Percentiles rank a stretch among this genome's conserved stretches.
These are phyloP conservation scores for Acanthiza pusilla DNA, from an alignment of 2,797 vertebrate species.

Conservation along the genomic window DNA sequence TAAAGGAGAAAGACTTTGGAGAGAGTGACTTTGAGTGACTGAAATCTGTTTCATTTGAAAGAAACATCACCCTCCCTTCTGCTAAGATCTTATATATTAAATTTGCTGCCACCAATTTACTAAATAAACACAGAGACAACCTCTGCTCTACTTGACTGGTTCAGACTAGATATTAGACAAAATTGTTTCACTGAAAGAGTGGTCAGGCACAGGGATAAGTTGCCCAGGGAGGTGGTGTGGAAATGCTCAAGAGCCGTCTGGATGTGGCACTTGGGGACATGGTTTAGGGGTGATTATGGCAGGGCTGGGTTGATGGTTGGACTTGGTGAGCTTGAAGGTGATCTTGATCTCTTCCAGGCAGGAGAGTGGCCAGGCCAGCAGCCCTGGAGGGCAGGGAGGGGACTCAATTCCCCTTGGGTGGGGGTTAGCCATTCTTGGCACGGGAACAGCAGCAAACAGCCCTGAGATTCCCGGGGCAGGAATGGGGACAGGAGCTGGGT, in stretches of 20 bases:
- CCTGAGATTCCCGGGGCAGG: rapidly evolving
- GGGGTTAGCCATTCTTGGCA: background rate
- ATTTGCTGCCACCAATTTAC: background rate
- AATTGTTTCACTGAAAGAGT: background rate
- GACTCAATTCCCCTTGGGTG: no score
- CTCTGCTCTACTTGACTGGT: background rate
- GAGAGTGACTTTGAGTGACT: background rate
- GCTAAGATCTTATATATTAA: background rate
- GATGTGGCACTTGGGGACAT: background rate
- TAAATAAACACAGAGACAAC: background rate
- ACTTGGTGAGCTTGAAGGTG: background rate
- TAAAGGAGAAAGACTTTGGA: background rate
- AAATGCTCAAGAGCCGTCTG: background rate
- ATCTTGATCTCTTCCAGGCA: background rate
- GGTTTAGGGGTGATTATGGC: background rate
- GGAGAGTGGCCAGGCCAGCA: background rate
- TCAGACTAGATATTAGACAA: background rate
- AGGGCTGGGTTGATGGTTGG: background rate
- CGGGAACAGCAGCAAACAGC: background rate
- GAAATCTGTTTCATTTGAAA: background rate
- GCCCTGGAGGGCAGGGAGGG: background rate
- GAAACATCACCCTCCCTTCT: background rate
- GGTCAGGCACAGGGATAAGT: background rate
- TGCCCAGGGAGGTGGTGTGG: background rate
- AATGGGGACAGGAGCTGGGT: background rate